Evolutionary conservation across 2,113 vertebrate species (phyloP).

Genomic region (Syrrhaptes paradoxus): DNA sequence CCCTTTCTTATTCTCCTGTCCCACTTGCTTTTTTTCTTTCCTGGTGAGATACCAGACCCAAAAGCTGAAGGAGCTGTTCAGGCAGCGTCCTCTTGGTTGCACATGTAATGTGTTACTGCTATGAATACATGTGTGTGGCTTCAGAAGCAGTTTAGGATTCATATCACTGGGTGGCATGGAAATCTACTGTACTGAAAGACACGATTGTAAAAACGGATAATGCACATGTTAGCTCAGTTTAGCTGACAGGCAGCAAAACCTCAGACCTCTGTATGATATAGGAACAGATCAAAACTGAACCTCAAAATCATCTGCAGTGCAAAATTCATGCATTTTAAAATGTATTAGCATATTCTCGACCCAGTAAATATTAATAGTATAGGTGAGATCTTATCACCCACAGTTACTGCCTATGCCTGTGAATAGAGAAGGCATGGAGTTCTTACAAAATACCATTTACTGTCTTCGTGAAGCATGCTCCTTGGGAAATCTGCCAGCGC

Average conservation of each 20-base stretch:
- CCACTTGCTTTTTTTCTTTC: neutral
- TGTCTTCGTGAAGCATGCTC: neutral
- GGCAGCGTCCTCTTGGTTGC: neutral
- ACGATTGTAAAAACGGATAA: neutral
- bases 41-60: neutral
- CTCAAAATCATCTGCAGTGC: neutral
- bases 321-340: neutral
- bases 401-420: neutral
- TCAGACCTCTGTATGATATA: neutral
- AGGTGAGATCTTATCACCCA: neutral
- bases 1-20: neutral
- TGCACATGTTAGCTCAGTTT: neutral
- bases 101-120: neutral
- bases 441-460: neutral
- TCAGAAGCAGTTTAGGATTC: neutral
- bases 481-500: conserved; percentile 1
- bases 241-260: neutral
- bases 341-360: neutral
- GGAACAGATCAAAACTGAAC: neutral
- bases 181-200: neutral
- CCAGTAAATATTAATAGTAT: neutral
- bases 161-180: neutral
- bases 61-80: neutral
- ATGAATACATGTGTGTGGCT: neutral
- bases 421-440: neutral